Conservation (phyloP, 2,888 invertebrate species). For the Rhorus exstirpatorius region DNA sequence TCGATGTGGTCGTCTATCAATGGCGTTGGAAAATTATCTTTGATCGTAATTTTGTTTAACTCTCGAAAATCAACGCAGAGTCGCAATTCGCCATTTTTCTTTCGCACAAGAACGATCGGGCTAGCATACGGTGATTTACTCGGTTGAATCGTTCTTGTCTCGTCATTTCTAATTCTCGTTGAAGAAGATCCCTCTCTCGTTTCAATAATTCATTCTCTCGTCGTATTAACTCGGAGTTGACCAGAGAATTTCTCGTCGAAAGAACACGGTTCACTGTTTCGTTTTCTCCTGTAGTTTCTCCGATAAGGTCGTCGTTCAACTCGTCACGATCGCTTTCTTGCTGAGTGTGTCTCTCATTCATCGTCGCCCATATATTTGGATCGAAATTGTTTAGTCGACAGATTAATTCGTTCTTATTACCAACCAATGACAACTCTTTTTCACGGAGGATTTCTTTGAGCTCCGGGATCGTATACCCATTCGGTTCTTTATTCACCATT, state of each 20-base stretch:
- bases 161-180: constrained; percentile 8
- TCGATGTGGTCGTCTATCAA: constrained; percentile 71
- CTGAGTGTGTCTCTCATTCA: neutral
- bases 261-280: neutral
- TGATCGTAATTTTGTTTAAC: constrained; percentile 58
- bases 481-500: constrained; percentile 23
- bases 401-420: constrained; percentile 4
- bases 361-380: neutral
- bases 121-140: constrained; percentile 68
- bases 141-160: constrained; percentile 60
- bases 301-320: neutral
- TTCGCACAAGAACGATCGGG: constrained; percentile 66
- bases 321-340: no score
- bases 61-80: constrained; percentile 68
- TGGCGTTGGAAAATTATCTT: constrained; percentile 67
- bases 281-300: neutral
- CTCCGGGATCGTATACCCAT: constrained; percentile 3
- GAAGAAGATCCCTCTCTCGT: constrained; percentile 13
- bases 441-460: constrained; percentile 33
- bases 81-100: constrained; percentile 61
- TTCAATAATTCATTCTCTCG: constrained; percentile 31
- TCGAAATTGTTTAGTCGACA: neutral
- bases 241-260: neutral
- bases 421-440: neutral
- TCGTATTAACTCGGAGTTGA: constrained; percentile 8